Percentiles rank a stretch among this genome's conserved stretches.
These are phyloP conservation scores for Callospermophilus lateralis DNA, from an alignment of 2,113 vertebrate genomes.

Conservation along the genomic window DNA sequence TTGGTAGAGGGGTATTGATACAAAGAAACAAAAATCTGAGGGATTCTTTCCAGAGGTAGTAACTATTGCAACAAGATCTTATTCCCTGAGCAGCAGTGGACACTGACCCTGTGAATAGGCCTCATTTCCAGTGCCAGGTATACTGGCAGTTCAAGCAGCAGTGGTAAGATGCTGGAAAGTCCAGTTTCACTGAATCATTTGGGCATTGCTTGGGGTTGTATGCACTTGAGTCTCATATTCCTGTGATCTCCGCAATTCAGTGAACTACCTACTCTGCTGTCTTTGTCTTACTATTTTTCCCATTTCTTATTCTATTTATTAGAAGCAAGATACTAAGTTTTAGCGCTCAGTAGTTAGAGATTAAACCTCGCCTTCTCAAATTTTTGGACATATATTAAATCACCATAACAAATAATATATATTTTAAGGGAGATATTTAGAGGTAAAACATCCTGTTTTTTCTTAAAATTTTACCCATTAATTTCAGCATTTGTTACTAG, in stretches of 20 bases:
- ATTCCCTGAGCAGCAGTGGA: background rate
- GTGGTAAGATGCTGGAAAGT: fast-evolving
- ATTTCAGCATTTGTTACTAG: background rate
- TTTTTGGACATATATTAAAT: background rate
- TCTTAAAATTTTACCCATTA: background rate
- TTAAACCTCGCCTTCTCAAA: background rate
- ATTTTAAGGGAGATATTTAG: background rate
- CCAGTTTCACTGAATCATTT: fast-evolving
- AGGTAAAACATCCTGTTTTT: background rate
- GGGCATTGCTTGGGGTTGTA: background rate
- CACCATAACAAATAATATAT: background rate
- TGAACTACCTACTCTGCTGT: background rate
- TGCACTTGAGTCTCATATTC: background rate
- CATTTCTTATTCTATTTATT: background rate
- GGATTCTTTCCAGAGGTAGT: background rate
- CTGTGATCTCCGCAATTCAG: background rate
- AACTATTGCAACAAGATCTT: background rate
- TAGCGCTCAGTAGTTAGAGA: background rate
- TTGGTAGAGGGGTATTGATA: background rate
- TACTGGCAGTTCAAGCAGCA: background rate
- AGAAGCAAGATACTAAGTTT: background rate
- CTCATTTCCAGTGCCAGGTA: background rate
- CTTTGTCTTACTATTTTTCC: background rate
- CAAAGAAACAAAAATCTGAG: background rate
- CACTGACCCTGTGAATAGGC: background rate